Percentiles rank a stretch among this genome's conserved stretches.
Conservation (phyloP, 2,797 vertebrate genomes). For the Gorsachius magnificus region DNA sequence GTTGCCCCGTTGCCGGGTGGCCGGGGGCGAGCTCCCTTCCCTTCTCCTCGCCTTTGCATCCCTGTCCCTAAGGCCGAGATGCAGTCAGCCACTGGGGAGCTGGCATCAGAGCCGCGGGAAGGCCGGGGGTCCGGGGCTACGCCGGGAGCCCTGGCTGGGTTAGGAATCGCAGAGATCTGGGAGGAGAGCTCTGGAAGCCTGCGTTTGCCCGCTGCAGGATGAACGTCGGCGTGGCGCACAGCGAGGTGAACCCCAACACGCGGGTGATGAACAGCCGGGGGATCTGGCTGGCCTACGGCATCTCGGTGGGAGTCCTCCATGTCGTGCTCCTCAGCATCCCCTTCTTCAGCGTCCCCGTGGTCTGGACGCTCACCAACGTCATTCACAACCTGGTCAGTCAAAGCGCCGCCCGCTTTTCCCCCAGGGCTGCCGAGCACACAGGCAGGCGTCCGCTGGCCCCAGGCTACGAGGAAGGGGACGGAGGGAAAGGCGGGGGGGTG, state of each 20-base stretch:
- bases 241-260: constrained; percentile 96
- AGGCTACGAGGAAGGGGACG: too few relatives aligned
- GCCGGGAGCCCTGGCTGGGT: too few relatives aligned
- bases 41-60: too few relatives aligned
- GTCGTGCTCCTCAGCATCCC: constrained; percentile 91
- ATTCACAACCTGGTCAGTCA: constrained; percentile 92
- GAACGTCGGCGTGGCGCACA: constrained; percentile 96
- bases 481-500: too few relatives aligned
- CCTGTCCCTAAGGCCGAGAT: neutral
- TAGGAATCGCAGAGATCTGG: neutral
- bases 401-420: neutral
- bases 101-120: too few relatives aligned
- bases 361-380: constrained; percentile 95
- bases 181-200: neutral
- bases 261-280: constrained; percentile 94
- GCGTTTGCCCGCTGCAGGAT: constrained; percentile 71
- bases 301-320: constrained; percentile 87
- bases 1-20: neutral
- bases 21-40: too few relatives aligned
- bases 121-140: neutral
- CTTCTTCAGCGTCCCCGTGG: constrained; percentile 89
- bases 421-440: neutral
- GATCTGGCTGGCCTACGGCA: constrained; percentile 91
- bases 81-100: neutral
- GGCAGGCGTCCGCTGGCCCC: rapidly evolving